Evolutionary conservation across 2,888 invertebrate genomes (phyloP), one percentile per base, ranked within the genome.

Genomic region (Coleophora flavipennella): DNA sequence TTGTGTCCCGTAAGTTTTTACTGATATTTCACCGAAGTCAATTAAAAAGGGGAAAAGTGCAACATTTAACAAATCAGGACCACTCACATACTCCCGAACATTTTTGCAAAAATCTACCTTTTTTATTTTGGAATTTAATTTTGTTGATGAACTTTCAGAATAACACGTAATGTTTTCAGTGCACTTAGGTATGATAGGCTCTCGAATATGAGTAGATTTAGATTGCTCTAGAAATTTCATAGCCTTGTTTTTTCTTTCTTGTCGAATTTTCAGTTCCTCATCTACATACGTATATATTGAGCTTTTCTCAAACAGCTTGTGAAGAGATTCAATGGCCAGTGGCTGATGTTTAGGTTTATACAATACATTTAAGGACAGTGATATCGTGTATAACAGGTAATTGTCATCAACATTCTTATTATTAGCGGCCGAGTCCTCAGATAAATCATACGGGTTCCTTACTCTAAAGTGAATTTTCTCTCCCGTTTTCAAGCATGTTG

Each of bases 11-110:
- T 61, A 71, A 1, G 77, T 71, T n/a, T 50, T 46, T 35, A 73
- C 29, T 4, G 59, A 76, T 26, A 83, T 68, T 53, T 58, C 64
- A 11, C 81, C 81, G 52, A 81, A 84, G 47, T 80, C 55, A 29
- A 83, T 44, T 12, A 40, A 39, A 46, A 54, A 61, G 9, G 83
- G 83, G 20, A 54, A 36, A 48, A 78, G 59, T 36, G 55, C 41
- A 40, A 83, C 59, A 35, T 68, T 46, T 42, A 77, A 69, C 31
- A 79, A 51, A 26, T 67, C 71, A 49, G 66, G 71, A 2, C 60
- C 59, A 29, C 57, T 51, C 34, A 66, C 48, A 41, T 46, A 53
- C 42, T 53, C 36, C 32, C 44, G 44, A 20, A 20, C 6, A 4
- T 4, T 20, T 3, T 3, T 20, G 20, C 20, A 20, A 20, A 20